phyloP scores from a whole-genome alignment of 1,140 invertebrate genomes.

The Orchesella cincta region DNA sequence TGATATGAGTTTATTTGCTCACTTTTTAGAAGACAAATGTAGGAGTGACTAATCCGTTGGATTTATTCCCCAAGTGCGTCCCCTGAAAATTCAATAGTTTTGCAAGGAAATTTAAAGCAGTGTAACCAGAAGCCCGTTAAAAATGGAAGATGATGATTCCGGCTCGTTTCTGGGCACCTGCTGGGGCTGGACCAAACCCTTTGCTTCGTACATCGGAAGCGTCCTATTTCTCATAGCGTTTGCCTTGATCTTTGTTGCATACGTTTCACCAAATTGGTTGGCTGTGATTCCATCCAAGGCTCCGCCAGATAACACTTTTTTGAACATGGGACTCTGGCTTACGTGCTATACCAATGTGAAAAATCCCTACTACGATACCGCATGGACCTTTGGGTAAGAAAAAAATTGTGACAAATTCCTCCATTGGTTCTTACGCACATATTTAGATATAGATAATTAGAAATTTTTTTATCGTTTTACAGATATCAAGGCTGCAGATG shows the following conservation, averaged over 20 bases:
- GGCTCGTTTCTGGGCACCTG: not conserved
- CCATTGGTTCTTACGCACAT: not conserved
- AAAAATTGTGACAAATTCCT: not conserved
- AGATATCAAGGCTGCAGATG: constrained; percentile 43
- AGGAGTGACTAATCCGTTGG: too few species aligned
- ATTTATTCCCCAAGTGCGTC: too few species aligned
- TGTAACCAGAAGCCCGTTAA: too few species aligned
- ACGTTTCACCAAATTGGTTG: constrained; percentile 45
- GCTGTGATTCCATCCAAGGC: constrained; percentile 35
- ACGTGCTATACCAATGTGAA: constrained; percentile 43
- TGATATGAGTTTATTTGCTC: too few species aligned
- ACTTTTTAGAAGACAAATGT: too few species aligned
- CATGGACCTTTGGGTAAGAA: constrained; percentile 11
- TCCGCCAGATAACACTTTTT: constrained; percentile 36
- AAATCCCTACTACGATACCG: constrained; percentile 42
- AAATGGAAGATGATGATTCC: constrained; percentile 30
- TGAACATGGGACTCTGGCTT: constrained; percentile 46
- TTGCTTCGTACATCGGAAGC: constrained; percentile 33
- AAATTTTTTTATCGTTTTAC: not conserved
- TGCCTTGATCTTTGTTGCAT: constrained; percentile 39
- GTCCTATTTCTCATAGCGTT: constrained; percentile 43
- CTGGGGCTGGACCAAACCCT: constrained; percentile 38
- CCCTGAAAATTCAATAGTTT: too few species aligned
- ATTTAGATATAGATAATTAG: not conserved
- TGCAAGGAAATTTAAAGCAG: too few species aligned